Percentiles rank a stretch among this genome's conserved stretches.
phyloP scores from a whole-genome alignment of 2,113 vertebrate species.

The Leptodactylus fuscus region DNA sequence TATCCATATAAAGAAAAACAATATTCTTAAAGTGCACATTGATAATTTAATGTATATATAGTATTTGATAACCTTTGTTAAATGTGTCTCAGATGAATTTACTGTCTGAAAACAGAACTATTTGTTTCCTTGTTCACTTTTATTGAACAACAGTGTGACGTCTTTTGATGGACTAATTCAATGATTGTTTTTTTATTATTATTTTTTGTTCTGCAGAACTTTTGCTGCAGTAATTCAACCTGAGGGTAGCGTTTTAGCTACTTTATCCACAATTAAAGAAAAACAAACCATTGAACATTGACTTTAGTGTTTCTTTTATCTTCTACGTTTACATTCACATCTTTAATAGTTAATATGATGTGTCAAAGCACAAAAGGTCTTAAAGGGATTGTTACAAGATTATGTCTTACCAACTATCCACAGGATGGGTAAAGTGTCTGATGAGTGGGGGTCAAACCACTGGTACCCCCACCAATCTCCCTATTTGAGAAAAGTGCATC shows the following conservation, averaged over 20 bases:
- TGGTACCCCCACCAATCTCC: too few species aligned
- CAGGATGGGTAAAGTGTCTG: too few species aligned
- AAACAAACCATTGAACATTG: background rate
- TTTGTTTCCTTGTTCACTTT: conserved; percentile 85
- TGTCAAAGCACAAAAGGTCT: background rate
- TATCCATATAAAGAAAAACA: conserved; percentile 23
- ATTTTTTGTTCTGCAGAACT: conserved; percentile 84
- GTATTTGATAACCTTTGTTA: conserved; percentile 65
- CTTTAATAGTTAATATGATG: background rate
- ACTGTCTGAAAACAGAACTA: conserved; percentile 70
- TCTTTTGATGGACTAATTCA: conserved; percentile 51
- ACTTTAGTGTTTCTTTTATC: background rate
- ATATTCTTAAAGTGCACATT: conserved; percentile 55
- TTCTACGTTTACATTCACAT: background rate
- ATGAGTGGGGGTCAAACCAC: too few species aligned
- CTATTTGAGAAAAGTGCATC: too few species aligned
- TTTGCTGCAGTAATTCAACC: conserved; percentile 88
- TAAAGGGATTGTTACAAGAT: too few species aligned
- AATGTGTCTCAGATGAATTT: conserved; percentile 65
- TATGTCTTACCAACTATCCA: too few species aligned
- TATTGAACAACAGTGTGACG: conserved; percentile 75
- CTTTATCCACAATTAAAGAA: conserved; percentile 61
- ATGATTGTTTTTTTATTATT: conserved; percentile 73
- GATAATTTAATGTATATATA: conserved; percentile 68
- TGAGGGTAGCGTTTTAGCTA: conserved; percentile 97